Percentiles rank a stretch among this genome's conserved stretches.
Conservation (phyloP, 2,113 vertebrate genomes). For the Carettochelys insculpta region DNA sequence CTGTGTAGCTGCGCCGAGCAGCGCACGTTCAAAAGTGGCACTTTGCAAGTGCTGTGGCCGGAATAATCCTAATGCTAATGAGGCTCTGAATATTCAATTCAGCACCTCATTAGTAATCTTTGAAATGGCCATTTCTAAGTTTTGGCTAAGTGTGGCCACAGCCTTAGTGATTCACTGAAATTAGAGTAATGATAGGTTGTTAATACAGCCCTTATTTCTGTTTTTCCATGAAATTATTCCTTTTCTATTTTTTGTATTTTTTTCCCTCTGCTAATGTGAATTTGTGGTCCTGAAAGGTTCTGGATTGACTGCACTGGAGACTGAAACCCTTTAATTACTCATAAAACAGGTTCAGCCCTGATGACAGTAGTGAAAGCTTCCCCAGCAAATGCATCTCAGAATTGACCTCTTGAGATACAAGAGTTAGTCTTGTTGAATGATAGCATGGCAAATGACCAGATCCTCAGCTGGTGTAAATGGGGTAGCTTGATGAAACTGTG, state of each 20-base stretch:
- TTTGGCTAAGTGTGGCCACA: no score
- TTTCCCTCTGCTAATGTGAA: constrained; percentile 26
- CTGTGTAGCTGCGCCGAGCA: no score
- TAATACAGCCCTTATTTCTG: not conserved
- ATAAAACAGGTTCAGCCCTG: constrained; percentile 39
- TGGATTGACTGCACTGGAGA: constrained; percentile 49
- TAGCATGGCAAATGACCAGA: constrained; percentile 20
- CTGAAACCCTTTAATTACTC: constrained; percentile 68
- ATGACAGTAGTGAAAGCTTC: constrained; percentile 27
- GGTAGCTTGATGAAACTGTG: not conserved
- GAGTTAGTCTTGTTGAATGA: not conserved
- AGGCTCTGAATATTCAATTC: no score
- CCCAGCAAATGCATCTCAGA: not conserved
- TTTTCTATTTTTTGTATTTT: not conserved
- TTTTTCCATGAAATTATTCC: not conserved
- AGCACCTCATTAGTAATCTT: no score
- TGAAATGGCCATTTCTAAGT: no score
- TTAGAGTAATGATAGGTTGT: not conserved
- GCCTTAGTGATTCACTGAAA: not conserved
- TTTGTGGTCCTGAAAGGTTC: constrained; percentile 42
- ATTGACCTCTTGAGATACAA: not conserved
- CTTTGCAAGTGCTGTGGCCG: no score
- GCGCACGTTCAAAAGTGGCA: no score
- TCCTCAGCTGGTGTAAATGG: not conserved
- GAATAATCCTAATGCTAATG: no score